Evolutionary conservation across 2,888 invertebrate genomes (phyloP).

Genomic region (Odontocolon sp.): DNA sequence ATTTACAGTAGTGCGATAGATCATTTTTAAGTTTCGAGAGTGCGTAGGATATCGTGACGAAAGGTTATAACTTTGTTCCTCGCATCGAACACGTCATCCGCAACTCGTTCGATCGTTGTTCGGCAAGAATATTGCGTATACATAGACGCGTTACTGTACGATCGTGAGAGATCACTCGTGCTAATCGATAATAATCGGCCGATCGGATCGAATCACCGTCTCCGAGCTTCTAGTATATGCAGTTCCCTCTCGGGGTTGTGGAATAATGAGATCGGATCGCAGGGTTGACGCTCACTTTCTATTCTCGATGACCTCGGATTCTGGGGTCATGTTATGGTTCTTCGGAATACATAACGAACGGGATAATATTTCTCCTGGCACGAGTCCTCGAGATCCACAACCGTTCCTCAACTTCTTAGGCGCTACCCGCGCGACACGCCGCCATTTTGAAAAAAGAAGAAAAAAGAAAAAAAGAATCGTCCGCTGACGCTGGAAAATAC

Average conservation of each 20-base stretch:
- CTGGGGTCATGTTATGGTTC: constrained; percentile 13
- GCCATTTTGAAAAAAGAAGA: constrained; percentile 1
- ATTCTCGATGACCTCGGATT: constrained; percentile 32
- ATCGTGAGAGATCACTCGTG: constrained; percentile 7
- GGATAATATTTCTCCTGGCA: not conserved
- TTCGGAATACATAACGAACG: not conserved
- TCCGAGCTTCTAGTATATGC: not conserved
- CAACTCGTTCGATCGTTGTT: too few species aligned
- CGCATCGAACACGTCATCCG: constrained; percentile 28
- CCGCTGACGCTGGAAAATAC: not conserved
- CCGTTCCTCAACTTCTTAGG: constrained; percentile 3
- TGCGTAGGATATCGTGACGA: constrained; percentile 17
- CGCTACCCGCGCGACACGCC: not conserved
- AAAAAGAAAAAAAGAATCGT: not conserved
- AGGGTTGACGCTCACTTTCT: constrained; percentile 45
- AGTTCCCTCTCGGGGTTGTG: not conserved
- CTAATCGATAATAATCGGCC: constrained; percentile 48
- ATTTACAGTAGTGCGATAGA: too few species aligned
- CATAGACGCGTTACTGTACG: not conserved
- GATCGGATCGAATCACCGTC: constrained; percentile 45
- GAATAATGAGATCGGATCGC: not conserved
- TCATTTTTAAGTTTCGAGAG: constrained; percentile 5
- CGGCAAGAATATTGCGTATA: constrained; percentile 1
- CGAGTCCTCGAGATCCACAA: not conserved
- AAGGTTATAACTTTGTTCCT: constrained; percentile 11